Conservation (phyloP, 2,888 invertebrate species). For the Sicus ferrugineus region DNA sequence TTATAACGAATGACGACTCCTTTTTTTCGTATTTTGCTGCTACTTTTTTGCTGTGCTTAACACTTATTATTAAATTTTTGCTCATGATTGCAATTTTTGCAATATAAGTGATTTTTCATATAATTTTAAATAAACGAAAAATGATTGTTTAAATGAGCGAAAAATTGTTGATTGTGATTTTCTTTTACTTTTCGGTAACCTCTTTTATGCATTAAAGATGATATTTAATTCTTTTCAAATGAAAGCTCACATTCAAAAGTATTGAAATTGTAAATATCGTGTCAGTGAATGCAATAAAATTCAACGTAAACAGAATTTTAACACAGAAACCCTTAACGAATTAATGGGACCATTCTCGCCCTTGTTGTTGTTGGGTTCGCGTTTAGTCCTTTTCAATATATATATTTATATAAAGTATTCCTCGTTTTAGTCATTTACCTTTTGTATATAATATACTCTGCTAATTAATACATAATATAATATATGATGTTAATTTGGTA, state of each 20-base stretch:
- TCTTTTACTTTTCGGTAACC: background rate
- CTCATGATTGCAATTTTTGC: no score
- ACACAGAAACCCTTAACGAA: no score
- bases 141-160: background rate
- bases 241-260: no score
- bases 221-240: no score
- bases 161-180: background rate
- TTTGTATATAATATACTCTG: constrained; percentile 17
- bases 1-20: constrained; percentile 32
- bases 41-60: constrained; percentile 13
- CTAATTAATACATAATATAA: constrained; percentile 11
- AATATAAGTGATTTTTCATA: background rate
- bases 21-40: constrained; percentile 13
- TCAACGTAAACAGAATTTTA: no score
- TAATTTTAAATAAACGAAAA: background rate
- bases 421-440: background rate
- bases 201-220: no score
- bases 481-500: constrained; percentile 2
- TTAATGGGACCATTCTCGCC: no score
- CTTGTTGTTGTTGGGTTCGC: background rate
- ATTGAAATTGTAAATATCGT: no score
- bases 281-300: no score
- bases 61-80: constrained; percentile 11
- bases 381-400: background rate
- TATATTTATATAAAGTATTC: background rate